These are phyloP conservation scores for Ophonus ardosiacus DNA, from an alignment of 2,888 invertebrate species.

Conservation along the genomic window DNA sequence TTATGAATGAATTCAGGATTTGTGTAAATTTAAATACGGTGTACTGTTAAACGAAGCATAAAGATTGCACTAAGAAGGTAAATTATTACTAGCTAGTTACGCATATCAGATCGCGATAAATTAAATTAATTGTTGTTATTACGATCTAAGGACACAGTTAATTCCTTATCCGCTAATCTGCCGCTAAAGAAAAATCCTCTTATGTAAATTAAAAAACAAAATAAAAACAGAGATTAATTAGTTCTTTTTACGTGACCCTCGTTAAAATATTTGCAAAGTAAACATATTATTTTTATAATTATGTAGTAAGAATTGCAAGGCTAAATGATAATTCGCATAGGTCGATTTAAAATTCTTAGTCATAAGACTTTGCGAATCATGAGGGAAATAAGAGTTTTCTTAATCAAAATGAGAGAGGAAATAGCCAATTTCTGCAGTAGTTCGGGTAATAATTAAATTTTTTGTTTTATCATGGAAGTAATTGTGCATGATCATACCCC, in stretches of 20 bases:
- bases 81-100: slow-evolving; percentile 17
- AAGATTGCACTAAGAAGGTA: slow-evolving; percentile 28
- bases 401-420: no score
- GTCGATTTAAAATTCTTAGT: no score
- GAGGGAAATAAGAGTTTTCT: not conserved
- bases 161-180: not conserved
- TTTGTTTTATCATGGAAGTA: no score
- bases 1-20: slow-evolving; percentile 18
- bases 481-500: no score
- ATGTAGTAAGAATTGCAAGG: not conserved
- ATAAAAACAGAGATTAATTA: slow-evolving; percentile 16
- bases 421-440: no score
- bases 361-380: not conserved
- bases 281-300: slow-evolving; percentile 13
- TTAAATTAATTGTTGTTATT: slow-evolving; percentile 25
- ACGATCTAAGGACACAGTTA: slow-evolving; percentile 9
- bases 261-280: not conserved
- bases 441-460: no score
- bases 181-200: not conserved
- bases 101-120: slow-evolving; percentile 25
- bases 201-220: slow-evolving; percentile 4
- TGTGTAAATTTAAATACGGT: slow-evolving; percentile 1
- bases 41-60: slow-evolving; percentile 25
- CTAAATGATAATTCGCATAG: not conserved
- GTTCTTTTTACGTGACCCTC: not conserved